A percentile compares a stretch with the other conserved stretches of the same genome.
phyloP scores from a whole-genome alignment of 2,797 vertebrate species.

The Luscinia megarhynchos region DNA sequence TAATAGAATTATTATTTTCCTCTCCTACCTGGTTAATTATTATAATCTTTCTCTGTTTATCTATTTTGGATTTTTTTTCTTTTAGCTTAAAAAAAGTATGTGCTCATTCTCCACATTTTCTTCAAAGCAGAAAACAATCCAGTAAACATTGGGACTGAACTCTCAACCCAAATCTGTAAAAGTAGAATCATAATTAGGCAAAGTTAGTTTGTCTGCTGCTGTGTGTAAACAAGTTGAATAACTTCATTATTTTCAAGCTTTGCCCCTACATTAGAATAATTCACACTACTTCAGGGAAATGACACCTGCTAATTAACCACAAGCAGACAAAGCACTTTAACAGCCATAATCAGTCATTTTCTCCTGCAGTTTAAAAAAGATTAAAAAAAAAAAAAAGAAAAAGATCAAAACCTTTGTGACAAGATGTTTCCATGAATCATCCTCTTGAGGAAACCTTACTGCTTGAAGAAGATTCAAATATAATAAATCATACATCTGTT shows the following conservation, averaged over 20 bases:
- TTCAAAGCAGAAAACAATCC: neutral
- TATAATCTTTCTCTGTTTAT: neutral
- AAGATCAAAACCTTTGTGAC: conserved; percentile 45
- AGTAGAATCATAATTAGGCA: conserved; percentile 45
- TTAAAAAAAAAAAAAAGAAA: neutral
- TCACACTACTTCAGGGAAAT: conserved; percentile 74
- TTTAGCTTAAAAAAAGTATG: neutral
- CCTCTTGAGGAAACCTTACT: conserved; percentile 33
- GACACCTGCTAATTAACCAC: conserved; percentile 76
- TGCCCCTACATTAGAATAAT: conserved; percentile 71
- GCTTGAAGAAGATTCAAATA: conserved; percentile 5
- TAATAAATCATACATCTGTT: neutral
- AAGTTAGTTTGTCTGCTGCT: conserved; percentile 63
- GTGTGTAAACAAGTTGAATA: conserved; percentile 71
- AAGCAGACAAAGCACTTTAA: conserved; percentile 70
- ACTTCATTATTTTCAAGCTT: conserved; percentile 73
- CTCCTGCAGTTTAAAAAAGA: conserved; percentile 44
- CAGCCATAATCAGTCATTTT: conserved; percentile 65
- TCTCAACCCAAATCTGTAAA: neutral
- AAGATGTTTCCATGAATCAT: conserved; percentile 51
- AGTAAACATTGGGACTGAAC: conserved; percentile 12
- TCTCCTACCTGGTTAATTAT: neutral
- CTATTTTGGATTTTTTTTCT: neutral
- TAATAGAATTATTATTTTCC: neutral
- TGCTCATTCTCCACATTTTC: neutral